Evolutionary conservation across 2,888 invertebrate species (phyloP).

Genomic region (Leuctra nigra): DNA sequence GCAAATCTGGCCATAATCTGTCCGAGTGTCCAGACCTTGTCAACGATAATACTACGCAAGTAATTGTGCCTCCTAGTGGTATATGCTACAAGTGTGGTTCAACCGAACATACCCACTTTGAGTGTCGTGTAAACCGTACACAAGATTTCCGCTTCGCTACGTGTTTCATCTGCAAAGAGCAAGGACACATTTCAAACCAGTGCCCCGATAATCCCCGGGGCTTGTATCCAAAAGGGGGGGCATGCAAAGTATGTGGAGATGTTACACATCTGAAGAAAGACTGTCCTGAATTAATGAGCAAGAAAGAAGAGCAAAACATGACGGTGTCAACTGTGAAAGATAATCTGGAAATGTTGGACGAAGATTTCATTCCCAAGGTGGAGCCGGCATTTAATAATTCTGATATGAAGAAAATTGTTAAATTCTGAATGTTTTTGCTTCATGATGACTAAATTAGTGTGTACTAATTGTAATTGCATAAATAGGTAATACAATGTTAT

Average conservation of each 20-base stretch:
- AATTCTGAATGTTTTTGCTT: background rate
- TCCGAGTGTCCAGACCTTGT: conserved; percentile 71
- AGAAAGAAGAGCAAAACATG: conserved; percentile 43
- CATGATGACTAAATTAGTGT: too few relatives aligned
- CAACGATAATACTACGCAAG: conserved; percentile 39
- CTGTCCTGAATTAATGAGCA: conserved; percentile 55
- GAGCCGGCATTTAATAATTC: background rate
- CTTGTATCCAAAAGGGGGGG: conserved; percentile 76
- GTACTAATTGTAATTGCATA: too few relatives aligned
- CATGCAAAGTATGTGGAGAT: conserved; percentile 77
- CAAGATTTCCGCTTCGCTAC: conserved; percentile 66
- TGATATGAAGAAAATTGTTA: conserved; percentile 1
- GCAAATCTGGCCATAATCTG: conserved; percentile 70
- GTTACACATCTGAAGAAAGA: conserved; percentile 78
- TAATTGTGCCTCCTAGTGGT: conserved; percentile 47
- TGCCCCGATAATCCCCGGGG: conserved; percentile 86
- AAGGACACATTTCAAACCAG: conserved; percentile 80
- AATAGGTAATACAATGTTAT: too few relatives aligned
- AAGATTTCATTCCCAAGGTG: background rate
- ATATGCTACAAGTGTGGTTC: conserved; percentile 89
- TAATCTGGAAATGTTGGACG: conserved; percentile 3
- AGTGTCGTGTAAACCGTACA: conserved; percentile 60
- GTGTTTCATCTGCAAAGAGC: conserved; percentile 83
- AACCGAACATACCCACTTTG: conserved; percentile 72
- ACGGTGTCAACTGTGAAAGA: conserved; percentile 35